A percentile compares a stretch with the other conserved stretches of the same genome.
Conservation (phyloP, 35 echinoderm and acorn worm species). For the Nesometra sesokonis region DNA sequence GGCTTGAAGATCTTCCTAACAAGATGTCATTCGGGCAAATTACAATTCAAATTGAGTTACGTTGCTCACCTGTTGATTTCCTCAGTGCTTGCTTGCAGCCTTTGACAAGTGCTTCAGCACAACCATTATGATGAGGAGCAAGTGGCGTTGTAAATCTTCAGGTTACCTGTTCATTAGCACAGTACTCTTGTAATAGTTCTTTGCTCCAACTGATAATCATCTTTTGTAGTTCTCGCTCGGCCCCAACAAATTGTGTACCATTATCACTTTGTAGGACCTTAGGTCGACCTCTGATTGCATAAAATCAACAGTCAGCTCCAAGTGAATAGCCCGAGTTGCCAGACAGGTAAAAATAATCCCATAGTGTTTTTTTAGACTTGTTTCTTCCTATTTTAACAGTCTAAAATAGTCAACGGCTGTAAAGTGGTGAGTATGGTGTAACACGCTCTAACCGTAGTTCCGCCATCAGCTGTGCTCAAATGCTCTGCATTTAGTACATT, state of each 20-base stretch:
- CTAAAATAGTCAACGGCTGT: constrained; percentile 31
- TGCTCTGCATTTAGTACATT: too few relatives aligned
- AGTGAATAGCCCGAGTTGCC: constrained; percentile 41
- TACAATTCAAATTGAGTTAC: neutral
- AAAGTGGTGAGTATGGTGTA: constrained; percentile 24
- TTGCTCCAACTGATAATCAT: constrained; percentile 32
- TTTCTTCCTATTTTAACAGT: constrained; percentile 26
- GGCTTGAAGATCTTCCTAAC: neutral
- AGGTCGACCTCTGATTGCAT: constrained; percentile 35
- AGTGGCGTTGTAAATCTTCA: constrained; percentile 42
- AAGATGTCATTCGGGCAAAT: neutral
- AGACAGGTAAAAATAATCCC: constrained; percentile 56
- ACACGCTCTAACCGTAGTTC: neutral
- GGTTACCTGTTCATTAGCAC: constrained; percentile 25
- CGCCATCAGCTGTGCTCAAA: neutral
- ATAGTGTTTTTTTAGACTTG: constrained; percentile 27
- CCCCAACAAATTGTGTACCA: constrained; percentile 46
- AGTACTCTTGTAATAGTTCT: constrained; percentile 23
- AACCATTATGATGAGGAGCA: constrained; percentile 58
- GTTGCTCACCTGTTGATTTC: neutral
- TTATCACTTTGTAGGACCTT: constrained; percentile 31
- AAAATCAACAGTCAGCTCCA: constrained; percentile 53
- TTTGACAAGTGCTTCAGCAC: constrained; percentile 46
- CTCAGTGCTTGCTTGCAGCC: constrained; percentile 37
- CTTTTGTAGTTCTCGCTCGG: constrained; percentile 7